Percentiles rank a stretch among this genome's conserved stretches.
Evolutionary conservation across 92 coral and sea anemone species (phyloP).

Genomic region (Phenganax subtilis): DNA sequence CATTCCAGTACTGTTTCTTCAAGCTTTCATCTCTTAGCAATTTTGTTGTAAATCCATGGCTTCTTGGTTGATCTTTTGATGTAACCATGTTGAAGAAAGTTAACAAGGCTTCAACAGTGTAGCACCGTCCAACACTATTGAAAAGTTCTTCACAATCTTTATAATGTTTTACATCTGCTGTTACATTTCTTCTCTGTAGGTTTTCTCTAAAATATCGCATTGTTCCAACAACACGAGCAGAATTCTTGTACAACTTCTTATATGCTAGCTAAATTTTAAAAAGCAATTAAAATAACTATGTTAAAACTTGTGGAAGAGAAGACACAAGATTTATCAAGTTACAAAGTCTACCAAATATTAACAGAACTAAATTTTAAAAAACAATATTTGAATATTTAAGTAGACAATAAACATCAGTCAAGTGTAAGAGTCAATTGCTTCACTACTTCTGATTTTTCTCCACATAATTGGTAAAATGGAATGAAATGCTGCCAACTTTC

Average conservation of each 20-base stretch:
- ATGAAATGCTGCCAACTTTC: too few species aligned
- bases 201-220: conserved; percentile 1
- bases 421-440: too few species aligned
- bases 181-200: too few species aligned
- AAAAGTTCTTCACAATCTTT: conserved; percentile 4
- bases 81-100: neutral
- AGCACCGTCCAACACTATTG: neutral
- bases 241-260: conserved; percentile 14
- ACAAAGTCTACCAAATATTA: neutral
- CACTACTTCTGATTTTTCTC: too few species aligned
- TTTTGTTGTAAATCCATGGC: neutral
- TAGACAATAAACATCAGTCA: too few species aligned
- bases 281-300: neutral
- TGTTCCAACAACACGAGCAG: conserved; percentile 5
- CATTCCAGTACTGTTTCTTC: neutral
- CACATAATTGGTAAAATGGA: too few species aligned
- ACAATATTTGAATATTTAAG: too few species aligned
- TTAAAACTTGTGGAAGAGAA: neutral
- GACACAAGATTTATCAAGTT: neutral
- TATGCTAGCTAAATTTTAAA: neutral
- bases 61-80: conserved; percentile 11
- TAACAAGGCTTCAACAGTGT: conserved; percentile 14
- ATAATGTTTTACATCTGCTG: neutral
- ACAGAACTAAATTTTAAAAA: neutral
- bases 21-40: neutral